Evolutionary conservation across 2,797 vertebrate species (phyloP), one percentile per base, ranked within the genome.

Genomic region (Fistularia tabacaria): DNA sequence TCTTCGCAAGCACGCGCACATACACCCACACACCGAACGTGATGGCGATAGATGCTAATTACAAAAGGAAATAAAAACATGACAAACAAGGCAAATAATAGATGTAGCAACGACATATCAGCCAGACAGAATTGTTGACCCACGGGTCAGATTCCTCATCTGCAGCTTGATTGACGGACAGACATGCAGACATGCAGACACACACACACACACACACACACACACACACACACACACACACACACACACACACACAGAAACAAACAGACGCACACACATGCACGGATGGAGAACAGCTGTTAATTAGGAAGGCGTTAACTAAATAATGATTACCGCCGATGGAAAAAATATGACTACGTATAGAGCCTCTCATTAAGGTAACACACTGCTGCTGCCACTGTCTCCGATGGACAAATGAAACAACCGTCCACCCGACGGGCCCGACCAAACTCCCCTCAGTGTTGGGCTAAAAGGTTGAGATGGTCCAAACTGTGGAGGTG

Each of bases 271-370:
- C 51, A 46, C 54, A 37, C 25, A 25, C 25, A 25, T 25, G 25
- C 25, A 25, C 25, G 25, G 25, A 25, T 25, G 12, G 36, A 64
- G 42, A 74, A 68, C 84, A 86, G 72, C 71, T 86, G 82, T 76
- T 83, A 61, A 73, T 75, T 62, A 77, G 69, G 68, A 59, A 84
- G 74, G 77, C 83, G 84, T 82, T 68, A 77, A 63, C 61, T 71
- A 79, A 82, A 70, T 79, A 82, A 80, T 59, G 64, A 69, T 77
- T 59, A 78, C 53, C 36, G 64, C 74, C 67, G 66, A 58, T 59
- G 8, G 51, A 63, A 54, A 66, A 64, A 67, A 67, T 10, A 68
- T 43, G 25, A 25, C 25, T 25, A 25, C 25, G 5, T 25, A 25
- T 25, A 25, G 25, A 25, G 25, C 25, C 51, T 46, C 59, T 62